Percentiles rank a stretch among this genome's conserved stretches.
These are phyloP conservation scores for Nomada fucata DNA, from an alignment of 2,888 invertebrate species.

Conservation along the genomic window DNA sequence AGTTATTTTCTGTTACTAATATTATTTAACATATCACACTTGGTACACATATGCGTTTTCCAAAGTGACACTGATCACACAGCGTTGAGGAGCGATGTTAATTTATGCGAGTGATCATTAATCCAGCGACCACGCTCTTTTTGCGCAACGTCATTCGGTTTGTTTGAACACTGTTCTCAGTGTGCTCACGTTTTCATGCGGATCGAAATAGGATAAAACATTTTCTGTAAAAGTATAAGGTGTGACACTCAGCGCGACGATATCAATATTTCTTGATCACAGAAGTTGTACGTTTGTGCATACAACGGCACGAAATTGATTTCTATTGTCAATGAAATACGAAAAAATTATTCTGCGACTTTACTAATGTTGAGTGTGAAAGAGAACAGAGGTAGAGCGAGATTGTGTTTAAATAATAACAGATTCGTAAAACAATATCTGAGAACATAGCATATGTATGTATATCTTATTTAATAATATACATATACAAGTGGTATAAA, in stretches of 20 bases:
- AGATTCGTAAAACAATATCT: no score
- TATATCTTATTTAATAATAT: no score
- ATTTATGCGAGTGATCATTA: constrained; percentile 68
- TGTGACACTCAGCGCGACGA: constrained; percentile 78
- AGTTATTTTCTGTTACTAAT: constrained; percentile 69
- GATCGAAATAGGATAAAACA: constrained; percentile 65
- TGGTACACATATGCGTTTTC: constrained; percentile 61
- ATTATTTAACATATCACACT: constrained; percentile 40
- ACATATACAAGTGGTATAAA: no score
- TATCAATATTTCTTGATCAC: constrained; percentile 35
- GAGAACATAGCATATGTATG: no score
- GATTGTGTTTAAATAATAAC: neutral
- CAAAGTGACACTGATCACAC: constrained; percentile 63
- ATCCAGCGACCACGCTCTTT: constrained; percentile 65
- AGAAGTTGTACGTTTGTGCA: constrained; percentile 44
- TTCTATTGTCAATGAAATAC: constrained; percentile 26
- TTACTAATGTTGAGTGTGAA: constrained; percentile 69
- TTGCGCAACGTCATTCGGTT: constrained; percentile 66
- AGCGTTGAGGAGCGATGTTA: constrained; percentile 65
- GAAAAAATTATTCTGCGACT: constrained; percentile 54
- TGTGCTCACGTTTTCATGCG: constrained; percentile 64
- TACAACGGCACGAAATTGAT: constrained; percentile 30
- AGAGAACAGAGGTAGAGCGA: constrained; percentile 69
- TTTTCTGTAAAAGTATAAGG: constrained; percentile 81
- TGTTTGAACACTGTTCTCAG: constrained; percentile 57